These are phyloP conservation scores for Melinaea menophilus DNA, from an alignment of 2,888 invertebrate genomes.

Conservation along the genomic window DNA sequence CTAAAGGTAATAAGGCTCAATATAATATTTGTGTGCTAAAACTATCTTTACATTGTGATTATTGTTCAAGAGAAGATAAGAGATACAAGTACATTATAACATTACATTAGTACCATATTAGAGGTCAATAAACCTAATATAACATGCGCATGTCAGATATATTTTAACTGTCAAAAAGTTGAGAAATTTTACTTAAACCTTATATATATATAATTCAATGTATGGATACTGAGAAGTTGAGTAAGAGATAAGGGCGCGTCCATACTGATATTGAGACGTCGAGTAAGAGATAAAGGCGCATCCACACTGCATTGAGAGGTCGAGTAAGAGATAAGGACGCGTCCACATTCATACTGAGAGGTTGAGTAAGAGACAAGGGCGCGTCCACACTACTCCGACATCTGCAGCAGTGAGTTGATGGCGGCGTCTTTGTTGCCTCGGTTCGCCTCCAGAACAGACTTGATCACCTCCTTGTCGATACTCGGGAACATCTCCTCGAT, in stretches of 20 bases:
- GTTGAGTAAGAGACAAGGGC: not conserved
- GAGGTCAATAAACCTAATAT: no score
- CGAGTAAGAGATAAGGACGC: conserved; percentile 92
- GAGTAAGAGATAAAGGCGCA: not conserved
- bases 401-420: conserved; percentile 92
- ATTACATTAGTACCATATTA: no score
- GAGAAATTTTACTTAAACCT: no score
- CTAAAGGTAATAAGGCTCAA: not conserved
- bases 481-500: conserved; percentile 98
- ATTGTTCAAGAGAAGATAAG: no score
- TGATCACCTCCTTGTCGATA: conserved; percentile 94
- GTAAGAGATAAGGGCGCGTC: no score
- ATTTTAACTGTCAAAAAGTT: no score
- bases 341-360: not conserved
- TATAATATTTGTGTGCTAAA: no score
- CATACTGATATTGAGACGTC: not conserved
- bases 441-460: conserved; percentile 93
- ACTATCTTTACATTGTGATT: no score
- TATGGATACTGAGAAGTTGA: no score
- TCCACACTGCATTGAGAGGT: conserved; percentile 84
- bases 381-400: conserved; percentile 80
- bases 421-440: conserved; percentile 93
- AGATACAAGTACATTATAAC: no score
- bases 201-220: no score
- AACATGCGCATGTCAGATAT: no score